Evolutionary conservation across 30 jellyfish, hydroid and myxozoan species (phyloP).

Genomic region (Chrysaora quinquecirrha): DNA sequence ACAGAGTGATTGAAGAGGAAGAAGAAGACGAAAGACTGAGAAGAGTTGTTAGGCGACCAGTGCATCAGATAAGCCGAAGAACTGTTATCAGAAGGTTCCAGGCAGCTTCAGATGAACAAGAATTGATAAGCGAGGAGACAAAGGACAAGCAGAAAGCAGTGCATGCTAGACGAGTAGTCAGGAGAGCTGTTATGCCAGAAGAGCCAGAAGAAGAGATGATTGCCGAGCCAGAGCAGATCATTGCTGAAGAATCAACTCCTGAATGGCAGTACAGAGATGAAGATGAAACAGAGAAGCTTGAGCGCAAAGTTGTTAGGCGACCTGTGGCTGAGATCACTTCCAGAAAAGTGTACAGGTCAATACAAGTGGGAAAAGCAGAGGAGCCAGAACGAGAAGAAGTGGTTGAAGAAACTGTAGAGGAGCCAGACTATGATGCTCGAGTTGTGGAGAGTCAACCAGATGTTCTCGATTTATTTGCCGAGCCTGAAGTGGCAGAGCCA

Average conservation of each 20-base stretch:
- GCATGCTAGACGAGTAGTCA: constrained; percentile 30
- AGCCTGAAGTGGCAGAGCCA: no score
- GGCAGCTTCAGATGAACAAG: constrained; percentile 54
- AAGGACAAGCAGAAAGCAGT: constrained; percentile 5
- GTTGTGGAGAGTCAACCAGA: no score
- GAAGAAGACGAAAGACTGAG: not conserved
- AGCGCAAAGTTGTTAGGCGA: not conserved
- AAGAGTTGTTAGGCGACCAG: constrained; percentile 61
- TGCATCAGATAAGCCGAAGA: constrained; percentile 51
- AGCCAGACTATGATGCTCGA: no score
- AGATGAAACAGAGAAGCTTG: constrained; percentile 1
- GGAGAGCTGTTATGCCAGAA: constrained; percentile 28
- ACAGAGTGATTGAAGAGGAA: not conserved
- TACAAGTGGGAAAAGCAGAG: not conserved
- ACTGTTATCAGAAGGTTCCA: constrained; percentile 39
- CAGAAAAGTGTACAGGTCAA: constrained; percentile 51
- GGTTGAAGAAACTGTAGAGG: not conserved
- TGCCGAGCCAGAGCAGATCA: constrained; percentile 55
- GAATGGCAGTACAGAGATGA: no score
- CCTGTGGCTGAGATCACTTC: constrained; percentile 29
- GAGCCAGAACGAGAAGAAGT: not conserved
- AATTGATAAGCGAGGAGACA: constrained; percentile 18
- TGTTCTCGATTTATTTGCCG: no score
- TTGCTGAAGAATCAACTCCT: no score
- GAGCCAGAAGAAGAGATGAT: constrained; percentile 36